A percentile compares a stretch with the other conserved stretches of the same genome.
phyloP scores from a whole-genome alignment of 2,797 vertebrate species.

The Melanotaenia pygmaea region DNA sequence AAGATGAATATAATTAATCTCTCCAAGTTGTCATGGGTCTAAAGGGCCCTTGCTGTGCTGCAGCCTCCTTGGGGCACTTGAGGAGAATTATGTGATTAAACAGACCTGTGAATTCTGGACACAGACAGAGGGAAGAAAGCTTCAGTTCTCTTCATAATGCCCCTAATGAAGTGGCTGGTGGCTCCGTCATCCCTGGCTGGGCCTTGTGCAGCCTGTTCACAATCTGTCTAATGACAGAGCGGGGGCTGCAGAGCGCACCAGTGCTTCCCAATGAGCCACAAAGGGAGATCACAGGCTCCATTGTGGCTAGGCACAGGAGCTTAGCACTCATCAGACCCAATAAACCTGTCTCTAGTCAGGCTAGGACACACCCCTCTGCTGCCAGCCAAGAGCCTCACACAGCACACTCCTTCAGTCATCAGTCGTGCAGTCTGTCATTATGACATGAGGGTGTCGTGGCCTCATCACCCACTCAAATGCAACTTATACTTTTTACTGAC shows the following conservation, averaged over 20 bases:
- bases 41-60: conserved; percentile 91
- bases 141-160: conserved; percentile 91
- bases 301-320: conserved; percentile 92
- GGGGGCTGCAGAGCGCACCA: conserved; percentile 93
- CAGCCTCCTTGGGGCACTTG: conserved; percentile 91
- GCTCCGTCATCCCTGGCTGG: conserved; percentile 95
- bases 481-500: conserved; percentile 39
- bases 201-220: conserved; percentile 97
- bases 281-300: conserved; percentile 95
- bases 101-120: conserved; percentile 96
- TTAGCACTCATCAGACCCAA: conserved; percentile 93
- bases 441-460: conserved; percentile 78
- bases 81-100: conserved; percentile 97
- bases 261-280: conserved; percentile 97
- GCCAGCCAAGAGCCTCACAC: conserved; percentile 70
- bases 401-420: conserved; percentile 68
- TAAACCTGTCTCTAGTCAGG: conserved; percentile 91
- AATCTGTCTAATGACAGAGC: conserved; percentile 97
- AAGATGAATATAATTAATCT: conserved; percentile 96
- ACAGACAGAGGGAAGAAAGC: conserved; percentile 91
- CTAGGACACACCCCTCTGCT: conserved; percentile 81
- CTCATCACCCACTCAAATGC: conserved; percentile 62
- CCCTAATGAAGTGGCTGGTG: conserved; percentile 97
- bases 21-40: conserved; percentile 91
- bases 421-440: conserved; percentile 74